Evolutionary conservation across 2,797 vertebrate genomes (phyloP), one percentile per base, ranked within the genome.

Genomic region (Myotis findleyi): DNA sequence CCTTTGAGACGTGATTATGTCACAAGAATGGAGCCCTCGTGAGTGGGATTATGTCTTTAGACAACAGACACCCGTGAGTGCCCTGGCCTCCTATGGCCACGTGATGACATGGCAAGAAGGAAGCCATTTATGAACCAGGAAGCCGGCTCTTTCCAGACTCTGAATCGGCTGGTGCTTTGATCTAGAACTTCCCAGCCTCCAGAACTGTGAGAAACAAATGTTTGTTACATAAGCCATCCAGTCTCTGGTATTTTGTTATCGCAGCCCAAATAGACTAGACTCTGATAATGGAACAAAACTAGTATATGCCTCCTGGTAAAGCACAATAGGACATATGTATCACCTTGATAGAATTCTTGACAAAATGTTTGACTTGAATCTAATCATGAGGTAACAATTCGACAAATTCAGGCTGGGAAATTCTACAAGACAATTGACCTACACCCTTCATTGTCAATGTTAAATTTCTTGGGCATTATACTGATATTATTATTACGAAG

Each of bases 381-480:
- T 81, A 49, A 87, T 62, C 77, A 73, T 5, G 20, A 79, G 47
- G 25, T 59, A 79, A 87, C 51, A 82, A 69, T 4, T 23, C 18
- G 47, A 92, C 25, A 89, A 90, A 91, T 55, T 77, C 49, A 73
- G 94, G 49, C 13, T 49, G 44, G 80, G 51, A 76, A 93, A 79
- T 73, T 79, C 85, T 83, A 55, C 17, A 86, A 72, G 41, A 72
- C 44, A 84, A 41, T 0, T 68, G 57, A 59, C 53, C 71, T 68
- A 62, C 3, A 23, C 6, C 21, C 11, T 87, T 73, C 36, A 79
- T 21, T 14, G 76, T 75, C 69, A n/a, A 27, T 64, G 38, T 68
- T 87, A 66, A 30, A 41, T 72, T 68, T 88, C 87, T 59, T n/a
- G 81, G 38, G 27, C 57, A 38, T 17, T 41, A 66, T 5, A 59